Base-by-base conservation (phyloP, 2,888 invertebrate species). In the Nephrotoma guestfalica region DNA sequence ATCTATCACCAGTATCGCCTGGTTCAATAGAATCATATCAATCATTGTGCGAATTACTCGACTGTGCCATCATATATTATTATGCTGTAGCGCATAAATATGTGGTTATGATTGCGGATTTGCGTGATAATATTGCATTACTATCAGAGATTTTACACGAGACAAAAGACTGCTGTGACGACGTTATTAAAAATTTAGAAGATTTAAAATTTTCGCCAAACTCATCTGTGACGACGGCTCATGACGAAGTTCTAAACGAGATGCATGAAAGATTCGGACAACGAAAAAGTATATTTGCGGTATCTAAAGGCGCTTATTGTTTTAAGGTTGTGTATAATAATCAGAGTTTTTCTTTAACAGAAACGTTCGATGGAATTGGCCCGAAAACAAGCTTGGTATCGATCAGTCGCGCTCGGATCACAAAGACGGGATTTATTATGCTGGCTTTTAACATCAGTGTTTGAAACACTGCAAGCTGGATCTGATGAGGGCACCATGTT, bases 381-480 rank as follows among this genome's bases (percentile, higher is more conserved):
- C 0, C 91, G 94, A 51, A 94, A 94, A 88, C 94, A 94, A 92
- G 93, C 94, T 9, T 95, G 95, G 94, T 92, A 94, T 40, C 92
- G 93, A 51, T 93, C 93, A 0, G 93, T 93, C 0, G 93, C 94
- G 5, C 93, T 94, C 88, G 94, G 94, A 0, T 89, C 91, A 87
- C 92, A 93, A 41, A 93, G 94, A 88, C 91, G 91, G 2, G 91
- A 93, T 87, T 93, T 87, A 90, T 91, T 88, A 92, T 93, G 93
- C 88, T 95, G 92, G 92, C 87, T 91, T 15, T 89, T 94, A n/a
- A 92, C 92, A 87, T 92, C 93, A 2, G 91, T 94, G 0, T 89
- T 94, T 6, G 89, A 91, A 43, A 94, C 91, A 6, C 87, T 91
- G 45, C 90, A 93, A 89, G 92, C 90, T 84, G 93, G 94, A 0